phyloP scores from a whole-genome alignment of 2,113 vertebrate species.

The Balaeniceps rex region DNA sequence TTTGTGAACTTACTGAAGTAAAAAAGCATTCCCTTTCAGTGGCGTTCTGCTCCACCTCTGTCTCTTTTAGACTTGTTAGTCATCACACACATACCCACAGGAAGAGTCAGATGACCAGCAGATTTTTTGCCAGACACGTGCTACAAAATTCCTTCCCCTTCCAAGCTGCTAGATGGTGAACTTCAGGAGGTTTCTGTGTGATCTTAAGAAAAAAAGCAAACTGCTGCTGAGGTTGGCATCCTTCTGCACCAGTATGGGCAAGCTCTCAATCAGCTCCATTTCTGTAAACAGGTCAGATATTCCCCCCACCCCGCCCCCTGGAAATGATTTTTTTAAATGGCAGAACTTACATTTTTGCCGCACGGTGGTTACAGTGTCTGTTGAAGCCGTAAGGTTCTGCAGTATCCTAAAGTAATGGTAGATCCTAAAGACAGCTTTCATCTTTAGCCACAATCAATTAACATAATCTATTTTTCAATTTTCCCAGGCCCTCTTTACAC shows the following conservation, averaged over 20 bases:
- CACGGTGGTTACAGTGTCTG: background rate
- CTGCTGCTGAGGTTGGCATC: background rate
- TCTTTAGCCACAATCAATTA: background rate
- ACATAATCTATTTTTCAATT: background rate
- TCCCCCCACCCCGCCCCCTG: too few relatives aligned
- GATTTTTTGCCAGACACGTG: background rate
- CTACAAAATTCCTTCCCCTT: background rate
- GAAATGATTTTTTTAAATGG: background rate
- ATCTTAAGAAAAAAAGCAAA: background rate
- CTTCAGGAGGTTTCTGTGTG: background rate
- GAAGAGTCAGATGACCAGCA: background rate
- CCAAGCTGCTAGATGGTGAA: background rate
- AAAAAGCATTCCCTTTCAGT: background rate
- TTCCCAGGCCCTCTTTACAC: background rate
- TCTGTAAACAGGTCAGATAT: background rate
- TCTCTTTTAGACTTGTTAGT: background rate
- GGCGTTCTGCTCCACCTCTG: background rate
- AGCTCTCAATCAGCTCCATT: background rate
- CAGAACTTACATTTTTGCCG: background rate
- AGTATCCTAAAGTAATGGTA: background rate
- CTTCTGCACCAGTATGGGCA: background rate
- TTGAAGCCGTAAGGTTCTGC: background rate
- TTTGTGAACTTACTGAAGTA: background rate
- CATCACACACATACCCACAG: background rate
- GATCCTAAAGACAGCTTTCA: background rate